Percentiles rank a stretch among this genome's conserved stretches.
phyloP scores from a whole-genome alignment of 2,113 vertebrate genomes.

The Tragelaphus strepsiceros region DNA sequence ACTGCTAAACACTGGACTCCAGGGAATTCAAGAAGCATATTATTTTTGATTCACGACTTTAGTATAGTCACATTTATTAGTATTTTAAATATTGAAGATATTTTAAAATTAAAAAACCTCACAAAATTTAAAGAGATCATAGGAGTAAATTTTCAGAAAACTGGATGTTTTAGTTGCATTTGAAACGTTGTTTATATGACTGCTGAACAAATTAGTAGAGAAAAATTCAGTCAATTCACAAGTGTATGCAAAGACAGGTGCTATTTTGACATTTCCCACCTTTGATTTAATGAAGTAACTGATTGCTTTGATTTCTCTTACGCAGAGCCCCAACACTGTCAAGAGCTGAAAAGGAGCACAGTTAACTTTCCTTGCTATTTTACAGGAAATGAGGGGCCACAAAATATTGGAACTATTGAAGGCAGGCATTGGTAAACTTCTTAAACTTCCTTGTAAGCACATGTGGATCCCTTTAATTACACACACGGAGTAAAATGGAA shows the following conservation, averaged over 20 bases:
- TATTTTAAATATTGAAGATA: neutral
- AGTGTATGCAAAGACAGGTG: slow-evolving; percentile 5
- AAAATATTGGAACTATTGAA: neutral
- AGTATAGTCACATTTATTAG: neutral
- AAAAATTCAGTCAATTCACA: neutral
- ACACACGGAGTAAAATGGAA: neutral
- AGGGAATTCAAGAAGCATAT: neutral
- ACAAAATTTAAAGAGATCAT: neutral
- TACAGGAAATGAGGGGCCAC: neutral
- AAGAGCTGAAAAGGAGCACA: neutral
- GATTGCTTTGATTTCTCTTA: slow-evolving; percentile 47
- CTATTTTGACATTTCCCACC: slow-evolving; percentile 39
- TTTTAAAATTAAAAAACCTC: neutral
- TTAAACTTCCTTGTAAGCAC: neutral
- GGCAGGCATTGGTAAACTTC: neutral
- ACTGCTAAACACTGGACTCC: neutral
- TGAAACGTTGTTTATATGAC: neutral
- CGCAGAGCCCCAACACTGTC: slow-evolving; percentile 10
- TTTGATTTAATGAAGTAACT: slow-evolving; percentile 17
- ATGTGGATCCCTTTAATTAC: neutral
- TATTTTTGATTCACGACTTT: neutral
- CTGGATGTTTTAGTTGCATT: neutral
- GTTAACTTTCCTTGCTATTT: slow-evolving; percentile 28
- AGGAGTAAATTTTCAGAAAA: neutral
- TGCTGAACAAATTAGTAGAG: slow-evolving; percentile 30